Evolutionary conservation across 2,888 invertebrate species (phyloP), one percentile per base, ranked within the genome.

Genomic region (Metopia argyrocephala): DNA sequence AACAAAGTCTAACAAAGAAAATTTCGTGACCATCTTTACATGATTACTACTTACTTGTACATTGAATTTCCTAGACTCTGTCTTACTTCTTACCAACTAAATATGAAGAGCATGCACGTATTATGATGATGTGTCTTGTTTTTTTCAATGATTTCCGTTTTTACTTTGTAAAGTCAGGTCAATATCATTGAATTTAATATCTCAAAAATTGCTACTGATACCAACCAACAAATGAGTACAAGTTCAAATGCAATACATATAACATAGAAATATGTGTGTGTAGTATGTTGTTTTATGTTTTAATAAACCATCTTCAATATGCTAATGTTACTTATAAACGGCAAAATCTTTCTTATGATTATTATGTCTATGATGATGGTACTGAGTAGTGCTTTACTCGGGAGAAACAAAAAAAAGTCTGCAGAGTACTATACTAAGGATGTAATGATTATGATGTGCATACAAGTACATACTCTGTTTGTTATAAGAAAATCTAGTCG

Each of bases 141-240:
- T 73, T n/a, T n/a, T 81, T 81, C 74, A 81, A 81, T 78, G 74
- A 78, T 50, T 54, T 61, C 20, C n/a, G 64, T 56, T 56, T 38
- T 46, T 5, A 68, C 62, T 68, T 76, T 25, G 56, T 28, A 20
- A 70, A 71, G 78, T 20, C 78, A 78, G 78, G 81, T 81, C 81
- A 81, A 78, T 81, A 78, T 78, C 81, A 75, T 81, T 81, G 81
- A 78, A 56, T 78, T 75, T 74, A 81, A 81, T 70, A 78, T 74
- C 74, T 71, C 27, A 21, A 70, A 78, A 78, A 78, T 78, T 75
- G 78, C 65, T 70, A 75, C 76, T 69, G 50, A 38, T 38, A 38
- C 38, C 9, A 38, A 3, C 38, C 9, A 31, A 31, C 1, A 12
- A n/a, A 9, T 6, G 12, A 38, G 2, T 0, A 38, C 38, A 4